These are phyloP conservation scores for Anagyrus pseudococci DNA, from an alignment of 2,888 invertebrate species.

Conservation along the genomic window DNA sequence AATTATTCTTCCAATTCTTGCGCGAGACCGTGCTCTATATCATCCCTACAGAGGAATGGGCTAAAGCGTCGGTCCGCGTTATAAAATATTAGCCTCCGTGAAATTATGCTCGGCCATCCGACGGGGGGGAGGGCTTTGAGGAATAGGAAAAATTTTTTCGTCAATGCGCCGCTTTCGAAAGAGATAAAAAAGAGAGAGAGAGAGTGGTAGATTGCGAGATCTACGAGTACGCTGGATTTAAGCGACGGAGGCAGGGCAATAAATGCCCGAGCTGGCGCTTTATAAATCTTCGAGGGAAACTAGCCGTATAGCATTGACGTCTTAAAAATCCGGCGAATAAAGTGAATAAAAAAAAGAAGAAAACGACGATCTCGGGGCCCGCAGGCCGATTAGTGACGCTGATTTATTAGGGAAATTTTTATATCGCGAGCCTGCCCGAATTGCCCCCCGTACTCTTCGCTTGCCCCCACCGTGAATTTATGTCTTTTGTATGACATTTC, in stretches of 20 bases:
- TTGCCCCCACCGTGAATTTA: background rate
- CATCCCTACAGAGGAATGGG: background rate
- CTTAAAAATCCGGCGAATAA: constrained; percentile 3
- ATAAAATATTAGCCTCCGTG: constrained; percentile 15
- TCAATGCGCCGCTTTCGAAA: no score
- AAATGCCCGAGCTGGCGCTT: background rate
- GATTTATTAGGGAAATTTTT: constrained; percentile 1
- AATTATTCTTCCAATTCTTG: constrained; percentile 14
- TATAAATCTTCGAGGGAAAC: constrained; percentile 8
- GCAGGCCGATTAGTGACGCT: background rate
- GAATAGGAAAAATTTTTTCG: constrained; percentile 16
- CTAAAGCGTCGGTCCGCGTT: background rate
- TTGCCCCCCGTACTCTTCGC: background rate
- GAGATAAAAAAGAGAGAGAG: background rate
- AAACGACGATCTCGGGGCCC: background rate
- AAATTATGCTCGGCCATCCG: constrained; percentile 21
- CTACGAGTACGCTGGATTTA: background rate
- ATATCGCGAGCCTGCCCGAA: background rate
- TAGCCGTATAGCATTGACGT: background rate
- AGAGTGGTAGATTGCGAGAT: no score
- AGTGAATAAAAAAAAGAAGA: background rate
- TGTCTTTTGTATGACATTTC: background rate
- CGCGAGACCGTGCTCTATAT: no score
- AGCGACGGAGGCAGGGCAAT: no score
- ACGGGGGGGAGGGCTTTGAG: background rate